phyloP scores from a whole-genome alignment of 1,140 invertebrate species.

The Campodea augens region DNA sequence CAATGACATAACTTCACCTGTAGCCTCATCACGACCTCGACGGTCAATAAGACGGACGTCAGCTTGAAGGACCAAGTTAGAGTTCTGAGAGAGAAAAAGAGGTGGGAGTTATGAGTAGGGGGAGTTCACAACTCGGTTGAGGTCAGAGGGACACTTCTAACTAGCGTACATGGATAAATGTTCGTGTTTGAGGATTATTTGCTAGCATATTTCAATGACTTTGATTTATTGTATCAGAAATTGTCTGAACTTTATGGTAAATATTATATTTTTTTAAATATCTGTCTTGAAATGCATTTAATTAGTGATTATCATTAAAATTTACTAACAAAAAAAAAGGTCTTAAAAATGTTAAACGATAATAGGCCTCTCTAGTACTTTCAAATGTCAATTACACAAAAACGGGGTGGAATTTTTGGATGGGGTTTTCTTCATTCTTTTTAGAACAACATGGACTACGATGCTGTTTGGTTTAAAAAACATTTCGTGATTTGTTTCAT shows the following conservation, averaged over 20 bases:
- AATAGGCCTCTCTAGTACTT: too few species aligned
- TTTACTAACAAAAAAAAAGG: too few species aligned
- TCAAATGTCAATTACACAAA: too few species aligned
- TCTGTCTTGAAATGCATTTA: too few species aligned
- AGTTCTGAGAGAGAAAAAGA: constrained; percentile 55
- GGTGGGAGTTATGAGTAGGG: neutral
- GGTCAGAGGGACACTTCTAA: neutral
- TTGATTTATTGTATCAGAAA: constrained; percentile 1
- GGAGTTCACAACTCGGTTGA: constrained; percentile 1
- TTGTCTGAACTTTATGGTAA: neutral
- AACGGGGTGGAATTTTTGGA: too few species aligned
- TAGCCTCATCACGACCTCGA: constrained; percentile 93
- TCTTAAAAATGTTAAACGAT: too few species aligned
- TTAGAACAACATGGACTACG: too few species aligned
- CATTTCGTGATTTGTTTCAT: too few species aligned
- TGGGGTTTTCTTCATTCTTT: too few species aligned
- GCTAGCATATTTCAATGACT: neutral
- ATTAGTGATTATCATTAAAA: too few species aligned
- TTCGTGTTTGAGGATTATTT: constrained; percentile 1
- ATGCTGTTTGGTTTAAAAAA: too few species aligned
- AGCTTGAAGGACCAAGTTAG: constrained; percentile 98
- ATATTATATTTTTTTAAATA: neutral
- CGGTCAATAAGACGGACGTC: constrained; percentile 94
- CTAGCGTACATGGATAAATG: constrained; percentile 4
- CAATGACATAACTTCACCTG: constrained; percentile 92